A percentile compares a stretch with the other conserved stretches of the same genome.
Evolutionary conservation across 2,888 invertebrate genomes (phyloP).

Genomic region (Erebia palarica): DNA sequence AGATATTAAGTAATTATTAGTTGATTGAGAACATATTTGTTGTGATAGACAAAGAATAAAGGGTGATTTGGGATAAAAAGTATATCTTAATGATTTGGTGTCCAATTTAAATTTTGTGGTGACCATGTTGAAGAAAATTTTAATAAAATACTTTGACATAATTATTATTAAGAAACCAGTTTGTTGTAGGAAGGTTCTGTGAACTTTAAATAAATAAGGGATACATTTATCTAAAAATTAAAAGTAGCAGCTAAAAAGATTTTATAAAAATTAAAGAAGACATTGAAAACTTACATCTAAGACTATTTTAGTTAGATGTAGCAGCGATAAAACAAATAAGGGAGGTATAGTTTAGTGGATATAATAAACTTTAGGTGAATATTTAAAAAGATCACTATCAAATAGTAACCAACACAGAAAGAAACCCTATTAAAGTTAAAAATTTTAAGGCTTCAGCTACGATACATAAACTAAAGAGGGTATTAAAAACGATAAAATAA

Average conservation of each 20-base stretch:
- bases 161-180: background rate
- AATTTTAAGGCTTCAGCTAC: no score
- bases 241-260: no score
- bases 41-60: background rate
- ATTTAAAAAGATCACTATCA: background rate
- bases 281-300: no score
- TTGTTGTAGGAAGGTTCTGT: no score
- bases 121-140: background rate
- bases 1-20: background rate
- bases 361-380: background rate
- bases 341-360: background rate
- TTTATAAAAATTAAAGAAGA: no score
- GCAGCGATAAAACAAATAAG: background rate
- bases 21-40: background rate
- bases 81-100: background rate
- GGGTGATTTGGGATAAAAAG: slow-evolving; percentile 3
- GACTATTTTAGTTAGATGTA: background rate
- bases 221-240: no score
- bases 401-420: background rate
- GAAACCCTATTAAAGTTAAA: no score
- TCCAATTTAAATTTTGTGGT: background rate
- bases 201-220: no score
- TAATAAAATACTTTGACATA: background rate
- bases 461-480: background rate
- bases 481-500: background rate